Evolutionary conservation across 2,888 invertebrate species (phyloP).

Genomic region (Polia nebulosa): DNA sequence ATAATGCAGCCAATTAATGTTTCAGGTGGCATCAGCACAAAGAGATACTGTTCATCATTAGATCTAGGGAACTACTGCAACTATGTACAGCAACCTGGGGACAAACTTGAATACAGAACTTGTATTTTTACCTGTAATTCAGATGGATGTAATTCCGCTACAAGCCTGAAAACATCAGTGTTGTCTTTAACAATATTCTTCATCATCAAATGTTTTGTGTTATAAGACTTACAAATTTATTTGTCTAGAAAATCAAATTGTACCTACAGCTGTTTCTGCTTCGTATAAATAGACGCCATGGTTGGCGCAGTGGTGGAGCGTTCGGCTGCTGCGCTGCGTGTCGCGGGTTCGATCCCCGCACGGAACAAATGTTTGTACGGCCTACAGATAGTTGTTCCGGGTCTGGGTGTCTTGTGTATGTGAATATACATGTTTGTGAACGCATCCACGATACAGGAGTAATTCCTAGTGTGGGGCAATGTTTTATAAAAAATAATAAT

Average conservation of each 20-base stretch:
- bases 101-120: constrained; percentile 95
- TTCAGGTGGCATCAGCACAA: constrained; percentile 97
- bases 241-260: constrained; percentile 3
- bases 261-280: constrained; percentile 1
- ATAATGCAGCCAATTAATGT: constrained; percentile 56
- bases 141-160: constrained; percentile 95
- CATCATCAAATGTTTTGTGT: constrained; percentile 59
- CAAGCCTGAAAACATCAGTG: constrained; percentile 70
- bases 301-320: too few species aligned
- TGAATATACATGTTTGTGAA: too few species aligned
- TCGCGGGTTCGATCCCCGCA: too few species aligned
- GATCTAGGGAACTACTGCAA: constrained; percentile 97
- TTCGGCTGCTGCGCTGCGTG: too few species aligned
- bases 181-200: constrained; percentile 65
- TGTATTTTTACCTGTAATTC: constrained; percentile 96
- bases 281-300: too few species aligned
- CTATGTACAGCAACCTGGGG: constrained; percentile 96
- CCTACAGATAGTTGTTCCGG: too few species aligned
- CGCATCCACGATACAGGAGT: too few species aligned
- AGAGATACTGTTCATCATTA: constrained; percentile 96
- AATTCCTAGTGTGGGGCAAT: too few species aligned
- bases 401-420: too few species aligned
- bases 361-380: too few species aligned
- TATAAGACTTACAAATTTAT: constrained; percentile 37
- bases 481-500: too few species aligned